Base-by-base conservation (phyloP, 2,113 vertebrate genomes). In the Synchiropus splendidus region DNA sequence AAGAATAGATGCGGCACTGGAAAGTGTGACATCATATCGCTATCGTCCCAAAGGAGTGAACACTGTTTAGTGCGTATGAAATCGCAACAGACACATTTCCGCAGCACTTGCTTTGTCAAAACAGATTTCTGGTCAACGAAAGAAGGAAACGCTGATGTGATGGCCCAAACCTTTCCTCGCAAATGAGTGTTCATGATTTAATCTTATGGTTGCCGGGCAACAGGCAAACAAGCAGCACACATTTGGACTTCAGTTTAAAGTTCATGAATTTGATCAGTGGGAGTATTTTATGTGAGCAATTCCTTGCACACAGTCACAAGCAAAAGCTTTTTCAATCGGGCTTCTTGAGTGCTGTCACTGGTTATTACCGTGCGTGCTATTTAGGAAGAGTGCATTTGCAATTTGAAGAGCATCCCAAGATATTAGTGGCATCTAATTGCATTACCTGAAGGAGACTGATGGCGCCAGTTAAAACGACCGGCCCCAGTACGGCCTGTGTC, bases 381-480 rank as follows among this genome's bases (percentile, higher is more conserved):
- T 86, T 83, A 83, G 82, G 80, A 82, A 81, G 83, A 81, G 75
- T 79, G 82, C 79, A 83, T 87, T 85, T 85, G 77, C 77, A 81
- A 76, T 81, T 83, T 86, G 74, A 87, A 85, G 79, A 87, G 84
- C 82, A 83, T 85, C 82, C 79, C 75, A 60, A 83, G 78, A 82
- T 86, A 87, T 85, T 86, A 86, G 83, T 85, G 79, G 80, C 73
- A 81, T 78, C 83, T 88, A 86, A 88, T 87, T 85, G 83, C 83
- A 87, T 88, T 88, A 86, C 84, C 83, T 86, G 79, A 44, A 81
- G 78, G 75, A 86, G 85, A 85, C 79, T 82, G 79, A 85, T 81
- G 86, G 86, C 84, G 84, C 85, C 86, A 77, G 81, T 79, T 83
- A 82, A 86, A 86, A 83, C 58, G 78, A 61, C 59, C 80, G 79